These are phyloP conservation scores for Oreonectes daqikongensis DNA, from an alignment of 2,797 vertebrate genomes.

Conservation along the genomic window DNA sequence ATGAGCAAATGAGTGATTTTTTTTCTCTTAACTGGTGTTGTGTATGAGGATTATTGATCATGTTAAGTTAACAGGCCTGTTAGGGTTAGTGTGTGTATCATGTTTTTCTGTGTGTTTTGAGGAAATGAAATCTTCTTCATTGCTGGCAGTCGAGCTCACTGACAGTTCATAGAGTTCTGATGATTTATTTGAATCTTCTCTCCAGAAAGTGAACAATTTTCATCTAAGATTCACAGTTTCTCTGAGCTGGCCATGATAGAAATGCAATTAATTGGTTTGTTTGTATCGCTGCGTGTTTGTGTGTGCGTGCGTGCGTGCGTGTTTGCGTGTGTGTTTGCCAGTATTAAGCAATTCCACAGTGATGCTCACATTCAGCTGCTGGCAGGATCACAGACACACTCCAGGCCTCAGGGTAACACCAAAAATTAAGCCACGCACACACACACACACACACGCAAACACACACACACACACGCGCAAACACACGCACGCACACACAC, in stretches of 20 bases:
- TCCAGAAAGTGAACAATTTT: neutral
- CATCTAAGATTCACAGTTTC: neutral
- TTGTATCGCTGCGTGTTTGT: neutral
- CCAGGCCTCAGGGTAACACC: conserved; percentile 37
- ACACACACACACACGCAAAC: too few species aligned
- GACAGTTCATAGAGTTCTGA: neutral
- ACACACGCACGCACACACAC: too few species aligned
- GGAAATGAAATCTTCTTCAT: neutral
- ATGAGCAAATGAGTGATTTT: too few species aligned
- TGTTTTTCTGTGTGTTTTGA: neutral
- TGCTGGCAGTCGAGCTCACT: neutral
- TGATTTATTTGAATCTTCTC: neutral
- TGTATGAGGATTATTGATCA: too few species aligned
- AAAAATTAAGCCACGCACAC: conserved; percentile 7
- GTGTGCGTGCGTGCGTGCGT: neutral
- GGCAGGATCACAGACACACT: conserved; percentile 37
- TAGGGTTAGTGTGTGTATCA: too few species aligned
- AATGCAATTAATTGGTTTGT: conserved; percentile 25
- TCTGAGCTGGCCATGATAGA: neutral
- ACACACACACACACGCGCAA: neutral
- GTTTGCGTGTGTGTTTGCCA: neutral
- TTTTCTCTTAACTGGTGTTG: too few species aligned
- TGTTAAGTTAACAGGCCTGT: too few species aligned
- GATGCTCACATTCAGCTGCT: conserved; percentile 1
- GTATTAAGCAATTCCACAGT: conserved; percentile 14